Base-by-base conservation (phyloP, 2,113 vertebrate genomes). In the Callocephalon fimbriatum region DNA sequence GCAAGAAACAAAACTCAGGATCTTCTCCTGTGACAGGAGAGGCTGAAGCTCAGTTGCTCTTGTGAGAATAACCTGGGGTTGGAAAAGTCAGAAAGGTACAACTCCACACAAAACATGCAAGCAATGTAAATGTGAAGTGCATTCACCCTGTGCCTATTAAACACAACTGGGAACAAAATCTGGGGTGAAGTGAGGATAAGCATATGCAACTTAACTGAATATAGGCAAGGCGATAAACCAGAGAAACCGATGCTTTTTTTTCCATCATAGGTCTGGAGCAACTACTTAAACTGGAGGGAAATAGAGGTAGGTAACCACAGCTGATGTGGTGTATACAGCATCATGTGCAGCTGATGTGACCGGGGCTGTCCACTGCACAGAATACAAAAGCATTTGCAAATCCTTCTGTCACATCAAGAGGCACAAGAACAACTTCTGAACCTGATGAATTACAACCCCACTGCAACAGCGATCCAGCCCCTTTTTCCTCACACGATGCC, bases 11-110 rank as follows among this genome's bases (percentile, higher is more conserved):
- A 78, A 95, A 62, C 10, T 65, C 18, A 7, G 12, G 27, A 48
- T 50, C 19, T 50, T 58, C 42, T 66, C 48, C 53, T 12, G 12
- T 35, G 32, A 61, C 6, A 8, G 12, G 45, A 0, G 4, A 75
- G 42, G 42, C 32, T 19, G 20, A 86, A 80, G 15, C 37, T 93
- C 42, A 58, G 3, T 8, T 70, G 17, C 16, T 54, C 45, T 62
- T 38, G 7, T 5, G 25, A 61, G 15, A 82, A 38, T 44, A 62
- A 56, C 38, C 88, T 56, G 22, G 48, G 7, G 40, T 78, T 84
- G 37, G 47, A 80, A 80, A 86, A 45, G 59, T 56, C 78, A 53
- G 51, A 88, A 88, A 90, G 38, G 77, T 9, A 53, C 26, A 53
- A 26, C 18, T 90, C 48, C 50, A 38, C 47, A 82, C 15, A 32